Base-by-base conservation (phyloP, 2,888 invertebrate genomes). In the Anorthoa munda region DNA sequence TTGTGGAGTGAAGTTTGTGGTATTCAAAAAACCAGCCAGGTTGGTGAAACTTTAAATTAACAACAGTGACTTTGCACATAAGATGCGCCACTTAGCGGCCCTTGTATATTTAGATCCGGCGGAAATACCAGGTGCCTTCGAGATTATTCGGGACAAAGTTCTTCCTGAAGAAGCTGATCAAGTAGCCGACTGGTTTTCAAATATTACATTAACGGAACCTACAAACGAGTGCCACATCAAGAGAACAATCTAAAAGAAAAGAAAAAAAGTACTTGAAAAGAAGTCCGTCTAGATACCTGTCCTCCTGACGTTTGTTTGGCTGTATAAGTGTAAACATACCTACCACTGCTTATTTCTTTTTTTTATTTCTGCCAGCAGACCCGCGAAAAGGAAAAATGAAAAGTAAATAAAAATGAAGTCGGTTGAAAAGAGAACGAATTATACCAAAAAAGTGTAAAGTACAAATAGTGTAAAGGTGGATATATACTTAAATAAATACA, bases 61-160 rank as follows among this genome's bases (percentile, higher is more conserved):
- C 53, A 53, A 53, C 51, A 12, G 51, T 53, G 51, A 53, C 51
- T 21, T 53, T 53, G n/a, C 51, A 53, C 51, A 53, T 53, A 53
- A 53, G n/a, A 21, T 53, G 51, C n/a, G 21, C 21, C 21, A 21
- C 21, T 21, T 21, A 53, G 51, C 51, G 21, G 51, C 21, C 4
- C 51, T 53, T 53, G 51, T n/a, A 53, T 53, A 53, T 53, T 53
- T 21, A 21, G 51, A 53, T 53, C 51, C 51, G n/a, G n/a, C 12
- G 51, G 51, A 53, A 53, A 53, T 53, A 53, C n/a, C 51, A 53
- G n/a, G 1, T 51, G 26, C 4, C 26, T 26, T 26, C n/a, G 51
- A 51, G 51, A n/a, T 51, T 51, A 51, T n/a, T 51, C n/a, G 51
- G n/a, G 51, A 51, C n/a, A 26, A 26, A 26, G 26, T 26, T 26